Conservation (phyloP, 2,888 invertebrate genomes). For the Diplolepis rosae region DNA sequence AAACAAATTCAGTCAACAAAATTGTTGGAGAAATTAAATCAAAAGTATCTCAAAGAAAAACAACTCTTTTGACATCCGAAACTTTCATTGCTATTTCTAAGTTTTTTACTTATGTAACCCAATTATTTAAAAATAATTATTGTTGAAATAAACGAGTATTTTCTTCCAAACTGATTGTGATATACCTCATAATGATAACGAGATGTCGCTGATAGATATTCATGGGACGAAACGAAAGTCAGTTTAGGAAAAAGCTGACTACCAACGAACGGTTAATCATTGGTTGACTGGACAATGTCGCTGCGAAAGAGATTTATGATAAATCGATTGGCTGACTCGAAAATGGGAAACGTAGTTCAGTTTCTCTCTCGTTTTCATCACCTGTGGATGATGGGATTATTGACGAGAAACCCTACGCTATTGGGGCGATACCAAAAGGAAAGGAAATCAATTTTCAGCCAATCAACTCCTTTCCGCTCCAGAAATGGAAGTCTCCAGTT, state of each 20-base stretch:
- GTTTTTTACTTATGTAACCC: too few species aligned
- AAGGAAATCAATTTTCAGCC: conserved; percentile 51
- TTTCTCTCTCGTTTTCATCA: conserved; percentile 53
- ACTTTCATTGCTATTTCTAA: too few species aligned
- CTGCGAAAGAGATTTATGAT: conserved; percentile 43
- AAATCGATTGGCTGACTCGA: conserved; percentile 32
- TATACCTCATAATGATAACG: background rate
- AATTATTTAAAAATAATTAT: too few species aligned
- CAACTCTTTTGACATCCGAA: too few species aligned
- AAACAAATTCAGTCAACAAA: too few species aligned
- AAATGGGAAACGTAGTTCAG: conserved; percentile 1
- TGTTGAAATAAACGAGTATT: too few species aligned
- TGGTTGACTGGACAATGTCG: conserved; percentile 13
- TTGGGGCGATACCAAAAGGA: conserved; percentile 25
- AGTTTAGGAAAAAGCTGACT: background rate
- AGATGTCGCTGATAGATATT: background rate
- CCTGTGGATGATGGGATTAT: conserved; percentile 54
- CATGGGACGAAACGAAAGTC: conserved; percentile 5
- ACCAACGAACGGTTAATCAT: conserved; percentile 26
- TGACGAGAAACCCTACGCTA: conserved; percentile 41
- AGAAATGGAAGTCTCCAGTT: background rate
- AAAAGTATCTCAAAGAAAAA: too few species aligned
- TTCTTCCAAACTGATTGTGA: too few species aligned
- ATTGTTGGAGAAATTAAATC: too few species aligned
- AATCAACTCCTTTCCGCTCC: conserved; percentile 43